phyloP scores from a whole-genome alignment of 2,113 vertebrate genomes.

The Nipponia nippon region DNA sequence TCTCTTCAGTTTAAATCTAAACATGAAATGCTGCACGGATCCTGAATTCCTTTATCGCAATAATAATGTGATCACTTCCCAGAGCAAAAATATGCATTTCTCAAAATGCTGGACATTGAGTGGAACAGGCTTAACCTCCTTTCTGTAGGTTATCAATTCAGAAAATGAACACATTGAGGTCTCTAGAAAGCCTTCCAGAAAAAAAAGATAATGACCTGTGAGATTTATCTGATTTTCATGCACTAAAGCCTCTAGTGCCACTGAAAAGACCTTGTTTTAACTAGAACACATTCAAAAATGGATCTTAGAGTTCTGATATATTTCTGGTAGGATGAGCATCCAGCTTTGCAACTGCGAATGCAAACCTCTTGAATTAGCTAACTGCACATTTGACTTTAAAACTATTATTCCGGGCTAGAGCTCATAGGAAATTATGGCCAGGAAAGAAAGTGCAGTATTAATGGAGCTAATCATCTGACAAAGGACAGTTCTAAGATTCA shows the following conservation, averaged over 20 bases:
- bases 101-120: background rate
- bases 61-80: background rate
- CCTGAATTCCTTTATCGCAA: background rate
- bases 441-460: background rate
- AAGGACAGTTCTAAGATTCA: conserved; percentile 39
- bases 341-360: background rate
- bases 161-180: background rate
- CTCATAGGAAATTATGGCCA: conserved; percentile 20
- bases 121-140: background rate
- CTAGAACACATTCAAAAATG: background rate
- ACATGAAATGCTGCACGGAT: background rate
- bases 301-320: background rate
- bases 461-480: conserved; percentile 42
- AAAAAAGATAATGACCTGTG: background rate
- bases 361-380: background rate
- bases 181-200: background rate
- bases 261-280: background rate
- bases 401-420: background rate
- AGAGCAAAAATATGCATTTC: background rate
- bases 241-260: background rate
- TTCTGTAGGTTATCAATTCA: background rate
- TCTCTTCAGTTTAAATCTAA: background rate
- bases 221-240: background rate
- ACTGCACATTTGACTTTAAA: background rate
- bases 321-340: background rate